Conservation (phyloP, 1,140 invertebrate species). For the Ips typographus region DNA sequence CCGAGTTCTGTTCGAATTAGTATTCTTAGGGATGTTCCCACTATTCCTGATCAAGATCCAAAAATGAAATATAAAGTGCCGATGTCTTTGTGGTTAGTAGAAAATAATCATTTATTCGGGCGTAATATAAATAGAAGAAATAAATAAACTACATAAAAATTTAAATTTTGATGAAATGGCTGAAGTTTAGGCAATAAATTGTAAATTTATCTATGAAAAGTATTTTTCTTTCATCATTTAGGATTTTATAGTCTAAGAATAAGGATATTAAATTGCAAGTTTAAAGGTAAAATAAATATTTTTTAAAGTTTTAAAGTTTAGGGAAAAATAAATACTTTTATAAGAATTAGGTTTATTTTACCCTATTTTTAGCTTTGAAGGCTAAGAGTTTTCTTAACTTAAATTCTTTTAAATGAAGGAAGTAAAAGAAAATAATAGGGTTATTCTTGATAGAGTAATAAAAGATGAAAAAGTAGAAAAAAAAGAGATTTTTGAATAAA, state of each 20-base stretch:
- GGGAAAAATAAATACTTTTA: too few species aligned
- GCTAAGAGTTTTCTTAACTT: slow-evolving; percentile 61
- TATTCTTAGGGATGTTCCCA: slow-evolving; percentile 64
- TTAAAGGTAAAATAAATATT: slow-evolving; percentile 51
- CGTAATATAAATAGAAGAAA: too few species aligned
- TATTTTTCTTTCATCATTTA: slow-evolving; percentile 52
- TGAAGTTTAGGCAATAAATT: slow-evolving; percentile 58
- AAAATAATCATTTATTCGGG: slow-evolving; percentile 60
- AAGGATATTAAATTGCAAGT: slow-evolving; percentile 56
- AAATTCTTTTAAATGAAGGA: slow-evolving; percentile 56
- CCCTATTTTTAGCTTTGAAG: slow-evolving; percentile 61
- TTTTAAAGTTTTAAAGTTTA: too few species aligned
- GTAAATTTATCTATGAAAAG: slow-evolving; percentile 59
- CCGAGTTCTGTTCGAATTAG: slow-evolving; percentile 70
- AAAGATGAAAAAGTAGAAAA: too few species aligned
- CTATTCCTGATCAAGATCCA: slow-evolving; percentile 65
- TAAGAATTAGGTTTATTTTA: slow-evolving; percentile 52
- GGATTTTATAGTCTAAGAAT: slow-evolving; percentile 12
- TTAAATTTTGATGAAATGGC: slow-evolving; percentile 49
- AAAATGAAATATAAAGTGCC: slow-evolving; percentile 74
- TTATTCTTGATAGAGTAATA: too few species aligned
- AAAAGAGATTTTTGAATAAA: too few species aligned
- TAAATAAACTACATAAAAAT: too few species aligned
- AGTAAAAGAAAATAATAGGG: slow-evolving; percentile 4
- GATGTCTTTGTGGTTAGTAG: slow-evolving; percentile 78